Conservation (phyloP, 2,113 vertebrate genomes). For the Trematocara zebra region DNA sequence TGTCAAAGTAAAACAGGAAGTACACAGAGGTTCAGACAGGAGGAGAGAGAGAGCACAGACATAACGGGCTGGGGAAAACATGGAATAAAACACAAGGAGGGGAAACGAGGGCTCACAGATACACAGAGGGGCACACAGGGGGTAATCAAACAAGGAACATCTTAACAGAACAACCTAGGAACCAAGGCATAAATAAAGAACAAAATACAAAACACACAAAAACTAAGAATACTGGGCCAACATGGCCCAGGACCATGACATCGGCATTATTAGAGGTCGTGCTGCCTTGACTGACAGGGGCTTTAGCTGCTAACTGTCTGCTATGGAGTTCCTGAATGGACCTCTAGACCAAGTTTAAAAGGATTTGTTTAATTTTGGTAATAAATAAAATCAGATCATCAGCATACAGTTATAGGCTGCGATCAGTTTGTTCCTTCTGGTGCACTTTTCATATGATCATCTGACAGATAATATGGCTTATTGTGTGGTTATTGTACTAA, state of each 20-base stretch:
- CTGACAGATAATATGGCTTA: background rate
- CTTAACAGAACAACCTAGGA: background rate
- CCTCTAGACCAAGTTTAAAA: background rate
- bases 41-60: background rate
- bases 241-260: background rate
- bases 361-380: background rate
- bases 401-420: background rate
- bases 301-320: background rate
- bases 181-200: background rate
- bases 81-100: background rate
- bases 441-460: background rate
- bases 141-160: background rate
- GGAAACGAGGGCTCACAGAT: background rate
- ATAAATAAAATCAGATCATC: background rate
- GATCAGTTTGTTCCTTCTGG: background rate
- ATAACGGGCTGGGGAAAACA: background rate
- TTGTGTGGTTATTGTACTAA: background rate
- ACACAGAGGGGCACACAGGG: background rate
- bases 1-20: background rate
- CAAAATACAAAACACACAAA: background rate
- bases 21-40: background rate
- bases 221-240: background rate
- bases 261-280: background rate
- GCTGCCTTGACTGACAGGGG: background rate
- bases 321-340: background rate